Conservation (phyloP, 2,113 vertebrate genomes). For the Kobus ellipsiprymnus region DNA sequence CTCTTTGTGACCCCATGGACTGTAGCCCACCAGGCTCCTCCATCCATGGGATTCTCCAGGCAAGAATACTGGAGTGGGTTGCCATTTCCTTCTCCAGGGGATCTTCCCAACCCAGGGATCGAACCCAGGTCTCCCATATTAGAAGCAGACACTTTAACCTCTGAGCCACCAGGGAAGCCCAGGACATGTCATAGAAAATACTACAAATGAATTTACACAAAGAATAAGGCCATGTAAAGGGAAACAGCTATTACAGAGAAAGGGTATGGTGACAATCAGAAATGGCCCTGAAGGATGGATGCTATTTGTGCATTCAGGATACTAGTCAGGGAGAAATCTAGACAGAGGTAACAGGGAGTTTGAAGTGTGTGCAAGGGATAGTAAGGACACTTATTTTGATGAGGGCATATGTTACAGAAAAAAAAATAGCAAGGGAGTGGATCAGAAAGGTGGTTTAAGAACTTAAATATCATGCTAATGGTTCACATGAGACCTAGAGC, state of each 20-base stretch:
- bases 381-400: background rate
- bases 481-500: background rate
- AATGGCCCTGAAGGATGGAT: background rate
- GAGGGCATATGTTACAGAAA: background rate
- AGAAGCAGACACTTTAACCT: too few species aligned
- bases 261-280: background rate
- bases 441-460: background rate
- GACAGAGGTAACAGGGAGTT: background rate
- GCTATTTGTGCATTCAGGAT: accelerated
- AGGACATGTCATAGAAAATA: background rate
- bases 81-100: too few species aligned
- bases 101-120: too few species aligned
- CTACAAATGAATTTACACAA: background rate
- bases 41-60: too few species aligned
- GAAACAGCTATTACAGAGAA: background rate
- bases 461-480: constrained; percentile 27
- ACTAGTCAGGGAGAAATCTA: background rate
- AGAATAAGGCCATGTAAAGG: background rate
- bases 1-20: too few species aligned
- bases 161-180: too few species aligned
- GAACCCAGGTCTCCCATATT: too few species aligned
- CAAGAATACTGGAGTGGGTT: too few species aligned
- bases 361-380: background rate
- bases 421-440: background rate
- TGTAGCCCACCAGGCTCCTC: too few species aligned